A percentile compares a stretch with the other conserved stretches of the same genome.
Evolutionary conservation across 2,888 invertebrate species (phyloP).

Genomic region (Lasioglossum leucozonium): DNA sequence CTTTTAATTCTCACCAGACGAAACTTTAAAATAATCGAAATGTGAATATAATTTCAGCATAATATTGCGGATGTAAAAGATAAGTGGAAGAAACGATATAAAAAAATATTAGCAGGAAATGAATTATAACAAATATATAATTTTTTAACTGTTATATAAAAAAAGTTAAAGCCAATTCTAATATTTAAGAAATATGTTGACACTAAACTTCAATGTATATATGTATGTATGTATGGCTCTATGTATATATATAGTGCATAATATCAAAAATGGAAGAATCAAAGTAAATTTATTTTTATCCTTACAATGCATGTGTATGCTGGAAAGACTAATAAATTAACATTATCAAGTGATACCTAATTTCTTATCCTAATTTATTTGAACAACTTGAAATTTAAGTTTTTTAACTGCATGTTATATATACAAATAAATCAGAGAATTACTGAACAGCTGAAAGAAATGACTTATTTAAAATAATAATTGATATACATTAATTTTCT

Average conservation of each 20-base stretch:
- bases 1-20: neutral
- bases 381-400: neutral
- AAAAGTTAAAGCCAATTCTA: constrained; percentile 17
- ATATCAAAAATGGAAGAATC: neutral
- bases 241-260: neutral
- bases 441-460: neutral
- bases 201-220: constrained; percentile 17
- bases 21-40: neutral
- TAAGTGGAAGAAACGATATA: constrained; percentile 75
- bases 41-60: constrained; percentile 70
- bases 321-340: constrained; percentile 34
- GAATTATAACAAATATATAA: neutral
- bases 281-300: constrained; percentile 45
- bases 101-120: constrained; percentile 52
- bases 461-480: neutral
- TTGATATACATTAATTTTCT: neutral
- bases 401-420: no score
- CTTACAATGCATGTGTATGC: constrained; percentile 28
- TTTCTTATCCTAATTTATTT: neutral
- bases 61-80: constrained; percentile 74
- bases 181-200: neutral
- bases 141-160: neutral
- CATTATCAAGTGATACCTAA: neutral
- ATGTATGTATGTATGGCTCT: constrained; percentile 1
- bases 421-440: neutral